Evolutionary conservation across 1,140 invertebrate genomes (phyloP), one percentile per base, ranked within the genome.

Genomic region (Lysiphlebus fabarum): DNA sequence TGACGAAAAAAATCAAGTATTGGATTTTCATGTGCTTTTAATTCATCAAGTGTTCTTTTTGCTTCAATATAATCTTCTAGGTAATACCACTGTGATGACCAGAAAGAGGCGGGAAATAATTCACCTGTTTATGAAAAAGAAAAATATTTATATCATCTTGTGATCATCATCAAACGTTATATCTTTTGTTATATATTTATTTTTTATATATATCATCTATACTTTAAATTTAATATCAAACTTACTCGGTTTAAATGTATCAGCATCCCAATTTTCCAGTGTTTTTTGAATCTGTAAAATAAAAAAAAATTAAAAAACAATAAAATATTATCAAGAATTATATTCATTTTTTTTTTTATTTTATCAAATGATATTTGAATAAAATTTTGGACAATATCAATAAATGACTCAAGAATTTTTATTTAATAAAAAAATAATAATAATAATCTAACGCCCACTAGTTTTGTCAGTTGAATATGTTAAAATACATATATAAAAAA

Each of bases 31-130:
- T 67, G 57, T 47, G 75, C 70, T 49, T 65, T 70, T 17, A 79
- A 65, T 68, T 74, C 70, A 59, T 79, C 77, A 65, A 79, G 71
- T 50, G 69, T 77, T 57, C 77, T 69, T 40, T 62, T 68, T 33
- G 77, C 77, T 57, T 77, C 75, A 57, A 66, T 67, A 61, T 79
- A 79, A 50, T 69, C 69, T 67, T 72, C 77, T 68, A 78, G 67
- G 67, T 77, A 79, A 56, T 75, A 66, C 77, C 75, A 79, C 72
- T 77, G 76, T 44, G 77, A 71, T 61, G 72, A 71, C 76, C 76
- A 79, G 68, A 79, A 79, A 49, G 75, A 71, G 56, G 68, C 63
- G 37, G 75, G 75, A 61, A 79, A 77, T 70, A 79, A 71, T 59
- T 79, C 75, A 72, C 74, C 76, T 79, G 74, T 64, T 59, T 61